Evolutionary conservation across 2,797 vertebrate species (phyloP), one percentile per base, ranked within the genome.

Genomic region (Scomberomorus guttatus): DNA sequence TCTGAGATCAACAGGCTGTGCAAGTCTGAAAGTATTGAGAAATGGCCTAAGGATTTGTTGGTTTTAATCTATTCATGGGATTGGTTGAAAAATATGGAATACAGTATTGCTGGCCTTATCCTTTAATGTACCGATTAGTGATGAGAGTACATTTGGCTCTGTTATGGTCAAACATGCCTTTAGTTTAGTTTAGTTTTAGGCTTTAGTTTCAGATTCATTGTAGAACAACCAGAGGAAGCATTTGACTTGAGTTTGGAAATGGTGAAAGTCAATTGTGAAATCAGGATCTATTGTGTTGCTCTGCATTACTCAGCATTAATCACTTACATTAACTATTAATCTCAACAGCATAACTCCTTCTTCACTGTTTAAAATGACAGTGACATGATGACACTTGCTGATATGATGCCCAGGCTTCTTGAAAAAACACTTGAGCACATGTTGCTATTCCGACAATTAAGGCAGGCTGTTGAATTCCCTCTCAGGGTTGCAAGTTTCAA

Each of bases 341-440:
- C 12, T 42, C 39, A 4, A 13, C 4, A 14, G 39, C 12, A 13
- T 42, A 42, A 42, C 14, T 13, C 13, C 39, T 42, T 42, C 11
- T 2, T 42, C 39, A 42, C 1, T 42, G 3, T n/a, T n/a, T n/a
- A n/a, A 4, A 14, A 6, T 60, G 27, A 59, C 15, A 37, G 8
- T 14, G 29, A 46, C 39, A 50, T 34, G 39, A 54, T 57, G 50
- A 61, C 70, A 75, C 58, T 22, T 75, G 66, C 20, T 72, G 57
- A 58, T 34, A 14, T 24, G 12, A 48, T 3, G 11, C 4, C 10
- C 13, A 3, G 22, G 15, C 5, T 2, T 34, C 13, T 0, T 6
- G 18, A 63, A 5, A 68, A 4, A 2, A 51, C 12, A 17, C 5
- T 50, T 0, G 1, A 25, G 25, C 24, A 50, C 27, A 32, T 1